These are phyloP conservation scores for Danio aesculapii DNA, from an alignment of 2,797 vertebrate species.

Conservation along the genomic window DNA sequence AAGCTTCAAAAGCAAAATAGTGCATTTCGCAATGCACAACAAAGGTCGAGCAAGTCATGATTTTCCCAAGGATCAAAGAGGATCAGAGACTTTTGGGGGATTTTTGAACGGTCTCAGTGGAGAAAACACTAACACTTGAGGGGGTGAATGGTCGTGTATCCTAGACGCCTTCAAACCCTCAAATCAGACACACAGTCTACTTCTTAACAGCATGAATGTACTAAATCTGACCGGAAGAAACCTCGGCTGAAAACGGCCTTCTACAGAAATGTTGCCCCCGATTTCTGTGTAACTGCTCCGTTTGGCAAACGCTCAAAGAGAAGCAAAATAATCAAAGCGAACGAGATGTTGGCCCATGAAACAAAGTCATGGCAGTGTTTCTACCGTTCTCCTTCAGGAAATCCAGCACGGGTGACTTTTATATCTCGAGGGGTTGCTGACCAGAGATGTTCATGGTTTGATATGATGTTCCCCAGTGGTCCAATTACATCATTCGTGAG, in stretches of 20 bases:
- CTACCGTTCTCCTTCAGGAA: slow-evolving; percentile 65
- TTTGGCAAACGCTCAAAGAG: slow-evolving; percentile 77
- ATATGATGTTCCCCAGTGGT: background rate
- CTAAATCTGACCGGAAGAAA: slow-evolving; percentile 55
- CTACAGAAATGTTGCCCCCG: slow-evolving; percentile 30
- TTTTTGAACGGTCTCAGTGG: slow-evolving; percentile 42
- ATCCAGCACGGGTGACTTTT: slow-evolving; percentile 66
- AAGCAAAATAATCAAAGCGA: slow-evolving; percentile 59
- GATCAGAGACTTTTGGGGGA: slow-evolving; percentile 45
- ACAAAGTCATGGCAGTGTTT: slow-evolving; percentile 63
- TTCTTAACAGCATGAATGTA: slow-evolving; percentile 37
- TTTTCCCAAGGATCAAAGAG: slow-evolving; percentile 64
- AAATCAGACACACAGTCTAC: slow-evolving; percentile 36
- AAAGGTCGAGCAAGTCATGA: slow-evolving; percentile 54
- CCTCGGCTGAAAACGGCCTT: slow-evolving; percentile 44
- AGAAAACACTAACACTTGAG: slow-evolving; percentile 49
- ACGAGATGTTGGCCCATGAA: slow-evolving; percentile 68
- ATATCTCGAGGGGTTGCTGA: slow-evolving; percentile 47
- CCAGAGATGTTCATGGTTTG: slow-evolving; percentile 46
- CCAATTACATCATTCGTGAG: slow-evolving; percentile 15
- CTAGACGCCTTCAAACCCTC: slow-evolving; percentile 59
- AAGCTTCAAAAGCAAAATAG: background rate
- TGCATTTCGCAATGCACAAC: background rate
- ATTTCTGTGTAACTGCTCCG: slow-evolving; percentile 54
- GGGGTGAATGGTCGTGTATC: slow-evolving; percentile 62